These are phyloP conservation scores for Melieria picta DNA, from an alignment of 2,888 invertebrate genomes.

Conservation along the genomic window DNA sequence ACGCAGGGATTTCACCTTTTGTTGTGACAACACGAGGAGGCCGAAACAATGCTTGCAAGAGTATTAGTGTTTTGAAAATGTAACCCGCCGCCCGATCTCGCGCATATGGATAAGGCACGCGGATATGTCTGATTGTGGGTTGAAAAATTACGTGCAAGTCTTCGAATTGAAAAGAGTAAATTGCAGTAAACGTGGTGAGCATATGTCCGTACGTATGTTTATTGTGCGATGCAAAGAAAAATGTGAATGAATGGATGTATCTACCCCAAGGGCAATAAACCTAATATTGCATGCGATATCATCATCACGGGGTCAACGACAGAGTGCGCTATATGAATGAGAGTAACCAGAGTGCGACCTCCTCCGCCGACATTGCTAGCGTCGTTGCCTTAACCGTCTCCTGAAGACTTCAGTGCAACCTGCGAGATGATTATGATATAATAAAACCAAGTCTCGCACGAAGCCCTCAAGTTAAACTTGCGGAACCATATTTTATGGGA, in stretches of 20 bases:
- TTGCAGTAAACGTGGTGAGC: background rate
- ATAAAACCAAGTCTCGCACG: background rate
- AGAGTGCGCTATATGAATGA: conserved; percentile 24
- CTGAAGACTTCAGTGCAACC: background rate
- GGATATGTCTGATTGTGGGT: too few species aligned
- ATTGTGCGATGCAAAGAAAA: background rate
- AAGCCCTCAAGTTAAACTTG: background rate
- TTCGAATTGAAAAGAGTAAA: background rate
- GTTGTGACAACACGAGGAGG: too few species aligned
- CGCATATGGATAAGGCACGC: too few species aligned
- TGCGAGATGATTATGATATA: background rate
- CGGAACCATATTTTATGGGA: too few species aligned
- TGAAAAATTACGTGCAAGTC: too few species aligned
- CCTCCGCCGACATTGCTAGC: conserved; percentile 10
- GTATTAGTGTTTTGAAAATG: too few species aligned
- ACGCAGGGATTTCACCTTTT: too few species aligned
- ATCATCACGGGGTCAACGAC: conserved; percentile 40
- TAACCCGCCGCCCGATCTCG: too few species aligned
- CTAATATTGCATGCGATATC: conserved; percentile 47
- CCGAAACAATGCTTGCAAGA: too few species aligned
- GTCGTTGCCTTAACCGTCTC: background rate
- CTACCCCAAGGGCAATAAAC: conserved; percentile 46
- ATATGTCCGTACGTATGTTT: background rate
- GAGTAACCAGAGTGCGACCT: conserved; percentile 34
- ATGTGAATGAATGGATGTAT: conserved; percentile 26